Evolutionary conservation across 1,140 invertebrate genomes (phyloP).

Genomic region (Halotydeus destructor): DNA sequence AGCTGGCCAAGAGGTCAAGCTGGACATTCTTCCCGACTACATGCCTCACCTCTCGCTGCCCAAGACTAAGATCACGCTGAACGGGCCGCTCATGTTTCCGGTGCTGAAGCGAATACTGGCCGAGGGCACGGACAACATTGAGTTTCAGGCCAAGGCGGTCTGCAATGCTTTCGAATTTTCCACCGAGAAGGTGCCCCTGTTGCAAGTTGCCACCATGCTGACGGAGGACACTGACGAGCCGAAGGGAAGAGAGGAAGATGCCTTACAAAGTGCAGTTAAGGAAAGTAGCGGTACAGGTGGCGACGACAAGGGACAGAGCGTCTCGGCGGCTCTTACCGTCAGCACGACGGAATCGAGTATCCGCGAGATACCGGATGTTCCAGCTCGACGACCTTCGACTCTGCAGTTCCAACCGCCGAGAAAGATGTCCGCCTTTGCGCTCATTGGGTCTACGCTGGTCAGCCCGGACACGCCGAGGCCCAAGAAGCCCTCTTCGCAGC

Average conservation of each 20-base stretch:
- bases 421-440: conserved; percentile 3
- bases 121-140: conserved; percentile 3
- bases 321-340: no score
- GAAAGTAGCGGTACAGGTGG: no score
- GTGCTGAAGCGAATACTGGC: conserved; percentile 5
- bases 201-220: no score
- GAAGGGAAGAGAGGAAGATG: no score
- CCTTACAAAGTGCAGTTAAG: no score
- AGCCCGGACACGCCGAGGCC: conserved; percentile 74
- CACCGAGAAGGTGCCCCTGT: no score
- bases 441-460: conserved; percentile 24
- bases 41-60: conserved; percentile 7
- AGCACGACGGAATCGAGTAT: no score
- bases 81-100: conserved; percentile 9
- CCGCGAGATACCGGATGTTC: no score
- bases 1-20: not conserved
- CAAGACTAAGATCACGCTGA: conserved; percentile 9
- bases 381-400: not conserved
- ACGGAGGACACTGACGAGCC: no score
- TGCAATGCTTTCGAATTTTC: no score
- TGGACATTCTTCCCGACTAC: conserved; percentile 13
- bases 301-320: no score
- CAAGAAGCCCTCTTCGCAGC: conserved; percentile 62
- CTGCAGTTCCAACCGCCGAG: not conserved
- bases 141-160: conserved; percentile 4